phyloP scores from a whole-genome alignment of 2,888 invertebrate genomes.

The Fragum whitleyi region DNA sequence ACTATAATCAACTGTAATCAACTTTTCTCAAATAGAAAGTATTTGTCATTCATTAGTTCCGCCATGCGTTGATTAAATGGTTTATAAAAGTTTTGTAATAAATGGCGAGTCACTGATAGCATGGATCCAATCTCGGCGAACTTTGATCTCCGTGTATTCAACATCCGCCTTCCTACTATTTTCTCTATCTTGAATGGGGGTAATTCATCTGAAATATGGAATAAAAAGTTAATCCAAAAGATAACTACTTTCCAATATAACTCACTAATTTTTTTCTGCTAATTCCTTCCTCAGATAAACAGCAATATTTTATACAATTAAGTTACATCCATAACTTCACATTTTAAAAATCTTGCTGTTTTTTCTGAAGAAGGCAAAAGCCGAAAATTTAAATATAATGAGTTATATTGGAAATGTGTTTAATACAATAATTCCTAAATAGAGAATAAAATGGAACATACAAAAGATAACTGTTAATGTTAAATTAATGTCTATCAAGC shows the following conservation, averaged over 20 bases:
- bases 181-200: neutral
- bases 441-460: too few relatives aligned
- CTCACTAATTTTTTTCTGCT: neutral
- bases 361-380: too few relatives aligned
- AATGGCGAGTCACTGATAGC: neutral
- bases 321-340: neutral
- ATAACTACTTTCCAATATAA: neutral
- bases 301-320: too few relatives aligned
- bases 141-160: neutral
- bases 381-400: too few relatives aligned
- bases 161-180: neutral
- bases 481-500: too few relatives aligned
- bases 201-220: neutral
- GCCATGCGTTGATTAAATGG: constrained; percentile 18
- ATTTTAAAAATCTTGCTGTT: neutral
- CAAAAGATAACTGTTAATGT: too few relatives aligned
- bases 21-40: neutral
- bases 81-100: constrained; percentile 6
- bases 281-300: too few relatives aligned
- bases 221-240: neutral
- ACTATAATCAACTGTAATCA: too few relatives aligned
- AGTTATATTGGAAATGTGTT: too few relatives aligned
- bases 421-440: too few relatives aligned
- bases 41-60: constrained; percentile 11
- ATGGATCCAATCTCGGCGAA: neutral